Evolutionary conservation across 2,113 vertebrate species (phyloP).

Genomic region (Micronycteris hirsuta): DNA sequence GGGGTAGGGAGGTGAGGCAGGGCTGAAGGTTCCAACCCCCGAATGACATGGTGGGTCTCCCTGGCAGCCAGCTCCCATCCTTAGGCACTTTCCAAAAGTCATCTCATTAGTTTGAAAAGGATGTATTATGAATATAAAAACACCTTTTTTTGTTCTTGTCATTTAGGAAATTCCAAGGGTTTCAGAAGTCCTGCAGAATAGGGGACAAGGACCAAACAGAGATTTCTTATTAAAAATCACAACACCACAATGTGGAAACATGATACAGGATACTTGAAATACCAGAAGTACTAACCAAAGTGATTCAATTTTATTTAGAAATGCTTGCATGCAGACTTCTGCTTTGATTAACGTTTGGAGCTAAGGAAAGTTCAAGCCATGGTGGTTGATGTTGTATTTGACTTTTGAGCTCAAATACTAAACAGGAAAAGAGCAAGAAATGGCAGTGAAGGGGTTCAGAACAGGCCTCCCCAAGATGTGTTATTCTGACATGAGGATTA

Average conservation of each 20-base stretch:
- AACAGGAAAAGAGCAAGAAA: neutral
- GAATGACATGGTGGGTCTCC: neutral
- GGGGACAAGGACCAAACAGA: neutral
- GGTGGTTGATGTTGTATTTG: neutral
- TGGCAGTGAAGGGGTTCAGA: neutral
- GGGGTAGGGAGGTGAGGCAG: too few species aligned
- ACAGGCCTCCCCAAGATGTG: neutral
- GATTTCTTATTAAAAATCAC: neutral
- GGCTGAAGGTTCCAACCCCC: neutral
- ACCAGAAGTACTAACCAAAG: neutral
- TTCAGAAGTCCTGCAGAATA: neutral
- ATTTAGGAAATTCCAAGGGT: neutral
- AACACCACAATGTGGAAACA: neutral
- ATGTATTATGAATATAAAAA: neutral
- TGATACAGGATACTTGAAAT: neutral
- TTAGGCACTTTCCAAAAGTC: neutral
- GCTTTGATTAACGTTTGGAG: conserved; percentile 4
- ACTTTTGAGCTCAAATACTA: conserved; percentile 33
- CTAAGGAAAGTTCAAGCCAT: neutral
- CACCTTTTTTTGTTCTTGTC: neutral
- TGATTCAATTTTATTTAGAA: neutral
- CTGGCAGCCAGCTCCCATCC: neutral
- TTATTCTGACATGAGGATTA: neutral
- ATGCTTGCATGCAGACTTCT: neutral
- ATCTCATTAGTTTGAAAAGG: neutral